These are phyloP conservation scores for Eulithis testata DNA, from an alignment of 2,888 invertebrate genomes.

Conservation along the genomic window DNA sequence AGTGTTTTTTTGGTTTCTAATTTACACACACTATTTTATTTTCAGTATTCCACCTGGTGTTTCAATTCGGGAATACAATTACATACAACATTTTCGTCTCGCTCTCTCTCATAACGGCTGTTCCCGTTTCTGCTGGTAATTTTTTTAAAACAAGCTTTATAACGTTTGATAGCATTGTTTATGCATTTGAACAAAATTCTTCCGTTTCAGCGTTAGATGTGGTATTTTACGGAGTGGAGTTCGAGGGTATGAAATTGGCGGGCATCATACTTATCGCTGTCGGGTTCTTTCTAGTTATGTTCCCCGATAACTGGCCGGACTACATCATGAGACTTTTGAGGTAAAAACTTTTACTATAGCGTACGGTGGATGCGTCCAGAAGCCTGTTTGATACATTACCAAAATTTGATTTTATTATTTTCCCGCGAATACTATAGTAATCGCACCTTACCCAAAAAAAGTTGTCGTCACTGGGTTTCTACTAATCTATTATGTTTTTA, in stretches of 20 bases:
- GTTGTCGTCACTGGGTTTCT: too few species aligned
- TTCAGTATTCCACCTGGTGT: constrained; percentile 95
- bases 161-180: neutral
- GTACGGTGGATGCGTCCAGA: too few species aligned
- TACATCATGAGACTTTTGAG: constrained; percentile 95
- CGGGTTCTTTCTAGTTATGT: constrained; percentile 96
- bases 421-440: too few species aligned
- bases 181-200: neutral
- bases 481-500: too few species aligned
- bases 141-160: neutral
- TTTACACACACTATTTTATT: constrained; percentile 36
- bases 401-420: too few species aligned
- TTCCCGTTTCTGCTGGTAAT: constrained; percentile 96
- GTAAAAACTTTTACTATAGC: constrained; percentile 69
- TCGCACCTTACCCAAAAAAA: too few species aligned
- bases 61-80: constrained; percentile 96
- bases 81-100: constrained; percentile 98
- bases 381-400: too few species aligned
- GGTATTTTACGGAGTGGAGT: constrained; percentile 92
- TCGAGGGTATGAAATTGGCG: constrained; percentile 97
- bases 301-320: constrained; percentile 98
- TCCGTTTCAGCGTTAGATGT: constrained; percentile 90
- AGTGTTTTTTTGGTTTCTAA: neutral
- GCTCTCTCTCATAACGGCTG: constrained; percentile 95
- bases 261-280: constrained; percentile 95